Evolutionary conservation across 2,797 vertebrate genomes (phyloP).

Genomic region (Austrolebias charrua): DNA sequence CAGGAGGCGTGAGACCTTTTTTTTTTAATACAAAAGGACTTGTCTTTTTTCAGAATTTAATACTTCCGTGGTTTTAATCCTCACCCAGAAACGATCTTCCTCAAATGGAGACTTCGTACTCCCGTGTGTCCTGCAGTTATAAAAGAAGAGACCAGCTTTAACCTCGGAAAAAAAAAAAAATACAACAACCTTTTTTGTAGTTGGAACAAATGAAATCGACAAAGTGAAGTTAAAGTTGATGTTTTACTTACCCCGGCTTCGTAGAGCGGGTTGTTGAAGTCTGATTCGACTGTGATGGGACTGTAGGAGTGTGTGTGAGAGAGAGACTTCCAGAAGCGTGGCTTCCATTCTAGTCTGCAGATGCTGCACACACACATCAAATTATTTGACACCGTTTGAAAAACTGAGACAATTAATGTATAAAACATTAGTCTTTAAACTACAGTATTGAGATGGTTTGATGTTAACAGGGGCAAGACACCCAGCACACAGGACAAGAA

Average conservation of each 20-base stretch:
- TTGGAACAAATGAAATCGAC: background rate
- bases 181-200: too few species aligned
- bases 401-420: background rate
- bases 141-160: slow-evolving; percentile 5
- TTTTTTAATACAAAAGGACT: slow-evolving; percentile 60
- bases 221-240: background rate
- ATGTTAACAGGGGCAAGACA: too few species aligned
- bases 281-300: slow-evolving; percentile 91
- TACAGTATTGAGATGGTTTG: background rate
- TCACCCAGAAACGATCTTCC: slow-evolving; percentile 41
- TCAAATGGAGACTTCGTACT: slow-evolving; percentile 95
- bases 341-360: slow-evolving; percentile 90
- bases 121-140: slow-evolving; percentile 86
- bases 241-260: slow-evolving; percentile 88
- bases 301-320: slow-evolving; percentile 93
- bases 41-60: slow-evolving; percentile 49
- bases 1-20: slow-evolving; percentile 53
- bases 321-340: slow-evolving; percentile 90
- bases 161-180: background rate
- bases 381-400: background rate
- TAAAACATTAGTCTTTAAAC: background rate
- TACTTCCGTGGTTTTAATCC: slow-evolving; percentile 47
- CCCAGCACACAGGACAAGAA: too few species aligned
- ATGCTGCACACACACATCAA: slow-evolving; percentile 61
- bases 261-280: slow-evolving; percentile 95